Percentiles rank a stretch among this genome's conserved stretches.
Evolutionary conservation across 2,113 vertebrate genomes (phyloP).

Genomic region (Terrapene triunguis): DNA sequence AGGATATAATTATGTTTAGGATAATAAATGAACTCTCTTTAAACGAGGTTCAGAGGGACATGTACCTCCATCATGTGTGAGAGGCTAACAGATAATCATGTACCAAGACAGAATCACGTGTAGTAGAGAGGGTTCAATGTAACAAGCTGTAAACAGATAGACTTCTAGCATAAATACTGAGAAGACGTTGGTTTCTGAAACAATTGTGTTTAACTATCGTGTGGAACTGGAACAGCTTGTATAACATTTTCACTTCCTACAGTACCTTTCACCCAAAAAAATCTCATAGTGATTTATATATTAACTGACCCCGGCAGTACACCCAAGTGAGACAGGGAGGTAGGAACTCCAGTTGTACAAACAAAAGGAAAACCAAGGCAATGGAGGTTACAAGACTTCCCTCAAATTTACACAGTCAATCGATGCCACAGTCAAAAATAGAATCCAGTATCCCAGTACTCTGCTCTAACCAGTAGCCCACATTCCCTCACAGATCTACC

Average conservation of each 20-base stretch:
- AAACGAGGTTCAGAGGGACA: slow-evolving; percentile 1
- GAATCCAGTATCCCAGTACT: not conserved
- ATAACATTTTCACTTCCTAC: not conserved
- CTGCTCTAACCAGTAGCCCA: not conserved
- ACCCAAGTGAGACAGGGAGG: not conserved
- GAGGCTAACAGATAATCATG: not conserved
- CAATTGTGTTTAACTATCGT: fast-evolving
- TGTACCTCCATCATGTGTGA: not conserved
- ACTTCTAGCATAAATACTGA: not conserved
- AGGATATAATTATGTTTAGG: not conserved
- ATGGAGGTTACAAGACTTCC: not conserved
- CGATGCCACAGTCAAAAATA: too few relatives aligned
- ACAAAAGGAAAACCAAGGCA: not conserved
- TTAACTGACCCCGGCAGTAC: not conserved
- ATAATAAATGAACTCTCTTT: not conserved
- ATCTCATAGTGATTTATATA: not conserved
- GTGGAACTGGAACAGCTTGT: not conserved
- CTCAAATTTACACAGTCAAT: not conserved
- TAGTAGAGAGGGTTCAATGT: not conserved
- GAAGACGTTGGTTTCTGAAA: not conserved
- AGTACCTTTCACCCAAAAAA: not conserved
- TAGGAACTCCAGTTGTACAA: not conserved
- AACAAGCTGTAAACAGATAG: too few relatives aligned
- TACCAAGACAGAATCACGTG: not conserved
- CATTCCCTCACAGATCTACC: not conserved